A percentile compares a stretch with the other conserved stretches of the same genome.
Conservation (phyloP, 2,797 vertebrate genomes). For the Aldrovandia affinis region DNA sequence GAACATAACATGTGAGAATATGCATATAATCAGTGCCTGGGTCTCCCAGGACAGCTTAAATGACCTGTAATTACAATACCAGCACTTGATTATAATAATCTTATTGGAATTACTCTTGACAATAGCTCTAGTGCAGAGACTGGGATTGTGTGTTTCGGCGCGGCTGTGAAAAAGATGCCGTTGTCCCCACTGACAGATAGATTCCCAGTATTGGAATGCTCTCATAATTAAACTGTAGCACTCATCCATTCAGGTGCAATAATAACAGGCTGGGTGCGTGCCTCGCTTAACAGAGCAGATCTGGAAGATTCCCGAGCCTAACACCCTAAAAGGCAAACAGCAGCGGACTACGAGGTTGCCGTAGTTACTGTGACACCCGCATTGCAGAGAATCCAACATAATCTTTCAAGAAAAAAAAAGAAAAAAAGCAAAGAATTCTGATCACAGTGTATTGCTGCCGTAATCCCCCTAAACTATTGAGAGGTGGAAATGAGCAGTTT, state of each 20-base stretch:
- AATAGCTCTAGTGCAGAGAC: conserved; percentile 98
- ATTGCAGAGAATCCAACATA: not conserved
- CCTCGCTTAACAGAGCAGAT: not conserved
- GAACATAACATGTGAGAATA: conserved; percentile 98
- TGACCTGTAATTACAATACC: conserved; percentile 99
- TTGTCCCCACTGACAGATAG: conserved; percentile 83
- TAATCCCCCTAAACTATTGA: not conserved
- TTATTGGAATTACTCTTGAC: conserved; percentile 99
- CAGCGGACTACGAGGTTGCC: not conserved
- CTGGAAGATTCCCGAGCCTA: too few species aligned
- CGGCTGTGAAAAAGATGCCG: conserved; percentile 89
- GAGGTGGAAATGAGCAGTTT: not conserved
- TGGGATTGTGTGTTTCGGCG: conserved; percentile 92
- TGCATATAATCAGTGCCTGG: conserved; percentile 85
- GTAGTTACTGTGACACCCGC: not conserved
- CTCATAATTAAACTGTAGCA: conserved; percentile 85
- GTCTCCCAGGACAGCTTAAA: conserved; percentile 94
- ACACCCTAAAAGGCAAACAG: too few species aligned
- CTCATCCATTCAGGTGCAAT: conserved; percentile 84
- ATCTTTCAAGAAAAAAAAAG: not conserved
- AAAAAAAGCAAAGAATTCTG: not conserved
- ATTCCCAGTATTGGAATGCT: conserved; percentile 81
- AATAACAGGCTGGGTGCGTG: conserved; percentile 56
- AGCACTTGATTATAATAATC: conserved; percentile 99
- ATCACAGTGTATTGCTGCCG: not conserved